Evolutionary conservation across 2,113 vertebrate genomes (phyloP).

Genomic region (Conger conger): DNA sequence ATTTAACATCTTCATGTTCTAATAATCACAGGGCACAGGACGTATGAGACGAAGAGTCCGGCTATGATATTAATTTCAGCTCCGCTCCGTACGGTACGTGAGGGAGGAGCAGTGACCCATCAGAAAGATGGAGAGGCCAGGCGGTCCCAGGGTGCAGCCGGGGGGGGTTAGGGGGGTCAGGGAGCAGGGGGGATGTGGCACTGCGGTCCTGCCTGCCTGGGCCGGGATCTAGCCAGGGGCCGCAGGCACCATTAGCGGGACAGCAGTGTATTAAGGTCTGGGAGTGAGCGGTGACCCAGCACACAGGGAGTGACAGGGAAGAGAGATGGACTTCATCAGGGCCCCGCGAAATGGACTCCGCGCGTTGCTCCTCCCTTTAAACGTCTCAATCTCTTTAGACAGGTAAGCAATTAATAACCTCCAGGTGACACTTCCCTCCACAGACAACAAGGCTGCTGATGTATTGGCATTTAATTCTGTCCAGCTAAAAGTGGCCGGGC

Average conservation of each 20-base stretch:
- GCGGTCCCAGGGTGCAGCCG: conserved; percentile 52
- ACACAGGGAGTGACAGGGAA: conserved; percentile 12
- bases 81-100: neutral
- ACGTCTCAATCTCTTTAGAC: conserved; percentile 51
- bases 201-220: conserved; percentile 11
- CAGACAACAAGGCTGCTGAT: conserved; percentile 39
- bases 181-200: conserved; percentile 22
- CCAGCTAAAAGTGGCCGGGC: neutral
- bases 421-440: conserved; percentile 52
- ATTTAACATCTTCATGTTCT: neutral
- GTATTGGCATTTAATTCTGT: conserved; percentile 39
- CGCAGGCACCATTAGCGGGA: conserved; percentile 23
- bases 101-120: conserved; percentile 12
- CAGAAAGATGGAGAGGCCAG: conserved; percentile 52
- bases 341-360: conserved; percentile 34
- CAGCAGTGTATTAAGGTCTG: conserved; percentile 47
- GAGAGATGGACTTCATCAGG: conserved; percentile 53
- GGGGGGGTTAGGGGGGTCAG: conserved; percentile 18
- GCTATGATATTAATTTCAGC: conserved; percentile 3
- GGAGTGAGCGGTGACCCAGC: neutral
- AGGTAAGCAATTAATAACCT: conserved; percentile 55
- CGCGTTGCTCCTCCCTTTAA: conserved; percentile 35
- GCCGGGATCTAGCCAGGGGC: conserved; percentile 8
- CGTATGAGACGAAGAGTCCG: neutral
- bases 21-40: neutral